phyloP scores from a whole-genome alignment of 2,888 invertebrate genomes.

The Epirrhoe alternata region DNA sequence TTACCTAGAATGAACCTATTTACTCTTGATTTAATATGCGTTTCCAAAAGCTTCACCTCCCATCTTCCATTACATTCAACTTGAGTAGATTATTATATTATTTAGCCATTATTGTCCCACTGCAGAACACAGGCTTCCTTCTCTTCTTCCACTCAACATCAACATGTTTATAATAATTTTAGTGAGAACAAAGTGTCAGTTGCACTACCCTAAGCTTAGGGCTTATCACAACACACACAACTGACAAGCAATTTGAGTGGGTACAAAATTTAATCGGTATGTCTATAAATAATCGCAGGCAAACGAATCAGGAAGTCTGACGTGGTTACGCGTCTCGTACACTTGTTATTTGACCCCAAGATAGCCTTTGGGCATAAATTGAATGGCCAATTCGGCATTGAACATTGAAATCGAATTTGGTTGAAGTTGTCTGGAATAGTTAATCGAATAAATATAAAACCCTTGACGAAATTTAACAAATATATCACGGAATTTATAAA shows the following conservation, averaged over 20 bases:
- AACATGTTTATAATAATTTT: not conserved
- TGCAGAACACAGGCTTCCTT: too few relatives aligned
- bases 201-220: not conserved
- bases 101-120: too few relatives aligned
- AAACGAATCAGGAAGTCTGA: conserved; percentile 13
- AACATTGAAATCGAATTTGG: conserved; percentile 4
- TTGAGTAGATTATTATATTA: too few relatives aligned
- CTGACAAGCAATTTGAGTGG: not conserved
- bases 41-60: too few relatives aligned
- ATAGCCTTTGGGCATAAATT: conserved; percentile 23
- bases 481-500: too few relatives aligned
- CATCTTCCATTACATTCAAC: too few relatives aligned
- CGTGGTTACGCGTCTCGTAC: conserved; percentile 12
- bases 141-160: too few relatives aligned
- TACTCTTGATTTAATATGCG: too few relatives aligned
- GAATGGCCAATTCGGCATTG: conserved; percentile 13
- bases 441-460: not conserved
- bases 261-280: not conserved
- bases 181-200: not conserved
- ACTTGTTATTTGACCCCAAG: conserved; percentile 15
- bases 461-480: not conserved
- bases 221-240: too few relatives aligned
- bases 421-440: not conserved
- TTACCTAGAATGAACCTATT: too few relatives aligned
- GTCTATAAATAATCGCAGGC: not conserved